Percentiles rank a stretch among this genome's conserved stretches.
These are phyloP conservation scores for Ceuthmochares aereus DNA, from an alignment of 2,113 vertebrate species.

Conservation along the genomic window DNA sequence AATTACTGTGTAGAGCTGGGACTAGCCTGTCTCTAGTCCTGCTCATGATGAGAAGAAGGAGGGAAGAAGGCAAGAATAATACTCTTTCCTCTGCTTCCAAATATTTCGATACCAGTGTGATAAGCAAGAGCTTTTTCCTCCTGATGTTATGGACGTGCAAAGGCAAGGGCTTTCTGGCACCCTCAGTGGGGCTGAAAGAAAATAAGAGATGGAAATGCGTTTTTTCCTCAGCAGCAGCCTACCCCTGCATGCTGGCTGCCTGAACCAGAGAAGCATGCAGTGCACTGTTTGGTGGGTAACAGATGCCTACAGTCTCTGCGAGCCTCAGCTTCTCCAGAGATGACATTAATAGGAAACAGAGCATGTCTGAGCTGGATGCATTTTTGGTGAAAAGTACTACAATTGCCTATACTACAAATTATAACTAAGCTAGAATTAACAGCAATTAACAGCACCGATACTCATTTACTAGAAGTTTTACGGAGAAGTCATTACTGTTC, in stretches of 20 bases:
- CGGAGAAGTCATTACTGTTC: neutral
- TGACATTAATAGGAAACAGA: constrained; percentile 44
- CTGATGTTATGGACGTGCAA: neutral
- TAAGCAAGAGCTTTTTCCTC: neutral
- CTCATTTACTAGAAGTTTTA: constrained; percentile 21
- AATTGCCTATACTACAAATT: neutral
- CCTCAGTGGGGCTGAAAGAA: neutral
- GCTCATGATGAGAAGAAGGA: constrained; percentile 12
- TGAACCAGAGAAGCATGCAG: neutral
- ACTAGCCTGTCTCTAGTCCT: constrained; percentile 16
- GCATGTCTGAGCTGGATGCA: neutral
- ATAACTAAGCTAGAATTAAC: constrained; percentile 28
- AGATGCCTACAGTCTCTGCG: constrained; percentile 22
- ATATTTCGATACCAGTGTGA: neutral
- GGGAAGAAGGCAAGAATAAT: neutral
- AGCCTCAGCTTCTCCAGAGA: neutral
- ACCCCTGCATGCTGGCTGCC: neutral
- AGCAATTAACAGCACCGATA: constrained; percentile 15
- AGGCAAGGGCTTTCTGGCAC: neutral
- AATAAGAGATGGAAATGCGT: neutral
- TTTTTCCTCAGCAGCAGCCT: neutral
- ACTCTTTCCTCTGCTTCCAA: neutral
- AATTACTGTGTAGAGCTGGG: constrained; percentile 51
- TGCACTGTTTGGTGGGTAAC: neutral
- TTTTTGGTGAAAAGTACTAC: neutral